Evolutionary conservation across 2,888 invertebrate genomes (phyloP).

Genomic region (Philereme transversata): DNA sequence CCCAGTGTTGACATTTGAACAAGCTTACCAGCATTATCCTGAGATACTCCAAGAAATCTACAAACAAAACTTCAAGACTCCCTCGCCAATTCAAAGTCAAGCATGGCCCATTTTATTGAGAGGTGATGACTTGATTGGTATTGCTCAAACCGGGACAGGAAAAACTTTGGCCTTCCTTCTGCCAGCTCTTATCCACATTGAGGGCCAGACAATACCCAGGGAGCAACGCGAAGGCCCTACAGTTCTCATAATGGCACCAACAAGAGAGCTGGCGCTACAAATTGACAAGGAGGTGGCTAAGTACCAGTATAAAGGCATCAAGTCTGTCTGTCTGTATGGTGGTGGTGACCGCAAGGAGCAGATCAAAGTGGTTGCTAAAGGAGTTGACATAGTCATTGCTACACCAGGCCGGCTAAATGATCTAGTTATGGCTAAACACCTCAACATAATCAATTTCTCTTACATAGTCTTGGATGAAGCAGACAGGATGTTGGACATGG

Average conservation of each 20-base stretch:
- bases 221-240: conserved; percentile 91
- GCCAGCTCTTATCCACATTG: conserved; percentile 97
- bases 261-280: conserved; percentile 95
- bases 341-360: conserved; percentile 93
- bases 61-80: conserved; percentile 91
- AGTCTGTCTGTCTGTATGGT: conserved; percentile 95
- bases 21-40: conserved; percentile 92
- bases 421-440: conserved; percentile 87
- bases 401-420: conserved; percentile 97
- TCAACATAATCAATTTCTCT: conserved; percentile 91
- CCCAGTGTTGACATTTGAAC: conserved; percentile 91
- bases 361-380: conserved; percentile 87
- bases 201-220: conserved; percentile 90
- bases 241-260: conserved; percentile 95
- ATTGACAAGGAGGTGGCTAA: conserved; percentile 96
- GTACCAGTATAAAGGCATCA: conserved; percentile 94
- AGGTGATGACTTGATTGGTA: conserved; percentile 97
- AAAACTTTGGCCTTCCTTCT: conserved; percentile 97
- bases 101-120: conserved; percentile 96
- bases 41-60: conserved; percentile 92
- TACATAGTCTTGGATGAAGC: conserved; percentile 97
- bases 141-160: conserved; percentile 97
- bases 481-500: conserved; percentile 94
- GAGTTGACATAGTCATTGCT: conserved; percentile 97
- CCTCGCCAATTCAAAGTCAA: conserved; percentile 96